phyloP scores from a whole-genome alignment of 2,888 invertebrate genomes.

The Dicycla oo region DNA sequence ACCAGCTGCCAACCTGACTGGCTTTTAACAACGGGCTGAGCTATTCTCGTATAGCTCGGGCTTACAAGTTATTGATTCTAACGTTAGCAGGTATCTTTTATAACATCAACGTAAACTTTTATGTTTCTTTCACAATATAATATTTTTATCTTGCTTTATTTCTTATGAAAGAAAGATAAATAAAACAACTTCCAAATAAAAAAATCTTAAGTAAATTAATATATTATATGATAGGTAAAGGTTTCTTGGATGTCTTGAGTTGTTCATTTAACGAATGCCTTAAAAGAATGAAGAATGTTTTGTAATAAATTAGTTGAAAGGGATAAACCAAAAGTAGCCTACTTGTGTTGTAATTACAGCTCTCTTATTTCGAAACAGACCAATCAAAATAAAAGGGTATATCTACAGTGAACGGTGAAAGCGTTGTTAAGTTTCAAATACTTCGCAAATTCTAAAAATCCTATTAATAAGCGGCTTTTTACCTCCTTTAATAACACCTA shows the following conservation, averaged over 20 bases:
- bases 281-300: conserved; percentile 2
- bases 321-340: neutral
- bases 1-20: too few relatives aligned
- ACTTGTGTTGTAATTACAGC: neutral
- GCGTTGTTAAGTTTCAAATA: neutral
- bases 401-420: neutral
- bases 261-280: conserved; percentile 10
- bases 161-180: neutral
- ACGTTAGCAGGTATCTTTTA: neutral
- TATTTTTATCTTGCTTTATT: conserved; percentile 7
- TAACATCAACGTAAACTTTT: conserved; percentile 24
- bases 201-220: conserved; percentile 1
- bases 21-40: neutral
- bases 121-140: conserved; percentile 7
- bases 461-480: neutral
- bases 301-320: conserved; percentile 21
- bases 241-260: neutral
- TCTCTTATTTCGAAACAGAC: neutral
- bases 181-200: neutral
- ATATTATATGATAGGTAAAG: too few relatives aligned
- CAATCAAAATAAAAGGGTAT: conserved; percentile 3
- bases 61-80: conserved; percentile 10
- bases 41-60: conserved; percentile 11
- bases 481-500: neutral
- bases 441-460: neutral